Percentiles rank a stretch among this genome's conserved stretches.
These are phyloP conservation scores for Julus scandinavius DNA, from an alignment of 2,888 invertebrate species.

Conservation along the genomic window DNA sequence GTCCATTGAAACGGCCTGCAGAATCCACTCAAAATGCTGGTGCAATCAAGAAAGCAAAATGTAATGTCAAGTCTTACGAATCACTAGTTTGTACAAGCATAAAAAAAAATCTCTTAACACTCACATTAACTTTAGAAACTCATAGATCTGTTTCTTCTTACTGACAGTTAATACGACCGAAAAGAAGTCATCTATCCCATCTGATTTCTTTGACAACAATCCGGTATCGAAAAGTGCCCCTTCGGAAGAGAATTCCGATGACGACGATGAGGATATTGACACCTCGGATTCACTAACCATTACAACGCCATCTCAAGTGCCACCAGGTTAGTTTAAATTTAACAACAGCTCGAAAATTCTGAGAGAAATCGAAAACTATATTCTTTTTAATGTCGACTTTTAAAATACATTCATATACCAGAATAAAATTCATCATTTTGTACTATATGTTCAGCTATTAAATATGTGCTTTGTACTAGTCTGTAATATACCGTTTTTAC, in stretches of 20 bases:
- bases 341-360: no score
- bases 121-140: background rate
- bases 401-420: no score
- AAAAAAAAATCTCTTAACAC: no score
- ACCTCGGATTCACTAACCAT: background rate
- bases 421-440: no score
- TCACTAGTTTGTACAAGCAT: background rate
- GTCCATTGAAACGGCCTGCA: background rate
- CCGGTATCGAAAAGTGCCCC: background rate
- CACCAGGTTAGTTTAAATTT: conserved; percentile 16
- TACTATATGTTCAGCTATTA: no score
- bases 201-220: background rate
- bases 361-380: no score
- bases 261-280: conserved; percentile 19
- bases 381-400: no score
- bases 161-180: background rate
- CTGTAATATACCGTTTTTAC: no score
- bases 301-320: background rate
- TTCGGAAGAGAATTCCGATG: background rate
- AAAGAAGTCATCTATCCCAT: background rate
- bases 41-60: background rate
- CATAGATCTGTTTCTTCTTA: background rate
- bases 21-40: background rate
- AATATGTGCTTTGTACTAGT: no score
- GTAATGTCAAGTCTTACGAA: background rate